Evolutionary conservation across 2,797 vertebrate genomes (phyloP), one percentile per base, ranked within the genome.

Genomic region (Lateolabrax maculatus): DNA sequence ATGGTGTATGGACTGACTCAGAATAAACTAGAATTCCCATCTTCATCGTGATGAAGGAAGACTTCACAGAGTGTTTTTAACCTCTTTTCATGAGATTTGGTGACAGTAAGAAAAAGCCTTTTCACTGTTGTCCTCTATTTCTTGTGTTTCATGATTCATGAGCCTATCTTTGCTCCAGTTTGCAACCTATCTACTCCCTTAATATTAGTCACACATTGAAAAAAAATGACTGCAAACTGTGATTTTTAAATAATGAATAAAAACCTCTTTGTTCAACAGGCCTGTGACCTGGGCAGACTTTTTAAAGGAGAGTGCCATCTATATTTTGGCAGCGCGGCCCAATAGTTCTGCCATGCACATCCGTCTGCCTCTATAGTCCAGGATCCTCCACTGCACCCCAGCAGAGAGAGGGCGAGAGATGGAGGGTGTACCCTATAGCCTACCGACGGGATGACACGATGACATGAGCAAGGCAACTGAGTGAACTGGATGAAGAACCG

Each of bases 301-400:
- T 91, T 85, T 99, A 84, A 95, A 68, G 77, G 97, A 98, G 84
- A 99, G 96, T 15, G 95, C 96, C 72, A 92, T 97, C 92, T 99
- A 96, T 89, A 96, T 98, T 84, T 84, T 99, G 87, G 97, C 97
- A 0, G 96, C 97, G 0, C 96, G 98, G 29, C 97, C 98, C 88
- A 99, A 99, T 94, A 98, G 98, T 53, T 86, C 95, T 1, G 97
- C 97, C 85, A 93, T 97, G 92, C 98, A 99, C 94, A 96, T 99
- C 90, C 96, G 96, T 66, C 95, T 98, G 75, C 95, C 95, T 0
- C 94, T 96, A 90, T 98, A 97, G 92, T 92, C 77, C 57, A 72
- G 74, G 81, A 78, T 49, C 62, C 15, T 43, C 51, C 46, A 25
- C 65, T 79, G 77, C 75, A 82, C 61, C 72, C 65, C 67, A 43